Conservation (phyloP, 92 coral and sea anemone species). For the Siderastrea siderea region DNA sequence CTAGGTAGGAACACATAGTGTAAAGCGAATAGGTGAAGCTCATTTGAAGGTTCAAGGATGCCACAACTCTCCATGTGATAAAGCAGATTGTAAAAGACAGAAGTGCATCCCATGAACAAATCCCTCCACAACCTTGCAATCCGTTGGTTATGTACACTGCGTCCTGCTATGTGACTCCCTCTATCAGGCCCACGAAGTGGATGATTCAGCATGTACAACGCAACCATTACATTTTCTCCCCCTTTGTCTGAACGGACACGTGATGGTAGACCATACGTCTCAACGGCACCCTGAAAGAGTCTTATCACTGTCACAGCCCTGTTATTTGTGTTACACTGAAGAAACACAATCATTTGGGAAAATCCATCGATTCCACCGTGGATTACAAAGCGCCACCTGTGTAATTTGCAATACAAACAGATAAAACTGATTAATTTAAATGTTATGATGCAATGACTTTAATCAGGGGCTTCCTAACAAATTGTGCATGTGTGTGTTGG, state of each 20-base stretch:
- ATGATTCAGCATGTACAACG: slow-evolving; percentile 52
- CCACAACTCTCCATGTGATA: slow-evolving; percentile 57
- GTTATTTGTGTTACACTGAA: slow-evolving; percentile 50
- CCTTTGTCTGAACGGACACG: slow-evolving; percentile 63
- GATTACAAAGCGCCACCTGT: slow-evolving; percentile 61
- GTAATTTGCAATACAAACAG: slow-evolving; percentile 1
- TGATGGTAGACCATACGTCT: slow-evolving; percentile 28
- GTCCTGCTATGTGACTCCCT: slow-evolving; percentile 55
- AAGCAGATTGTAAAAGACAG: slow-evolving; percentile 35
- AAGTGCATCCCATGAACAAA: slow-evolving; percentile 38
- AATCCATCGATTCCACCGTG: slow-evolving; percentile 64
- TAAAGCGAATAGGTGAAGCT: slow-evolving; percentile 23
- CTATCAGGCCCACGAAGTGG: slow-evolving; percentile 57
- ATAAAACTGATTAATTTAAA: background rate
- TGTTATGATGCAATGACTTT: slow-evolving; percentile 16
- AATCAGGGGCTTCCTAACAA: slow-evolving; percentile 10
- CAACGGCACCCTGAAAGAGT: slow-evolving; percentile 6
- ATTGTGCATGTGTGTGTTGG: background rate
- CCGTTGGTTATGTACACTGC: slow-evolving; percentile 62
- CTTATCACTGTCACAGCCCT: slow-evolving; percentile 40
- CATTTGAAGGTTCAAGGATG: slow-evolving; percentile 48
- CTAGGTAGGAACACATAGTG: slow-evolving; percentile 44
- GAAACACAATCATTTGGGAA: slow-evolving; percentile 49
- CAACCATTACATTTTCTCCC: slow-evolving; percentile 68
- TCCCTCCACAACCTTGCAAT: slow-evolving; percentile 68